Evolutionary conservation across 2,113 vertebrate genomes (phyloP), one percentile per base, ranked within the genome.

Genomic region (Catharus fuscescens): DNA sequence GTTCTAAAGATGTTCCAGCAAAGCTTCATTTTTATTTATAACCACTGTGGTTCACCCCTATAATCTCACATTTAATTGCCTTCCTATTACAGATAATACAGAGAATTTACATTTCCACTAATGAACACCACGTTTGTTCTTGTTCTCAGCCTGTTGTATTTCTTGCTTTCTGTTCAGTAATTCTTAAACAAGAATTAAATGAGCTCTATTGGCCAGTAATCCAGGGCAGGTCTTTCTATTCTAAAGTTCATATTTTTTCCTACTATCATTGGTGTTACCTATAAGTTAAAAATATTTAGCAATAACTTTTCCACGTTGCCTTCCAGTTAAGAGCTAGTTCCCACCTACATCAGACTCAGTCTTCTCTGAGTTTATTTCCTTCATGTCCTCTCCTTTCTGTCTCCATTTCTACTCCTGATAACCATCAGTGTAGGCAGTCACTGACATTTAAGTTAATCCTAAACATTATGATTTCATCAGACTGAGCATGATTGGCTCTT

Each of bases 401-500:
- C 90, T 91, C 77, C 76, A 86, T 83, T 80, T 73, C 54, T 62
- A 14, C 40, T 42, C 50, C 78, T 47, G 54, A 77, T 53, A 87
- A 62, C 44, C 52, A 80, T 10, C 76, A 80, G 48, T 31, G 38
- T 42, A 70, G 62, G 32, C 57, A 73, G n/a, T 11, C 62, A 56
- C 56, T 66, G 79, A 79, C 90, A 95, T 92, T 90, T 80, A 66
- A 93, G 28, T 54, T 70, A 83, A 85, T 83, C 72, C 74, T 61
- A 89, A 94, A 65, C 52, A 66, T 48, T 50, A 59, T 5, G 16
- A 45, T 80, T 88, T 81, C 72, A 89, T 36, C 82, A 67, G 53
- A 52, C 14, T 62, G 70, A 96, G 72, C 66, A 66, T 21, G n/a
- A 62, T 86, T 64, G 34, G 26, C 29, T 88, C 71, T 77, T 69